These are phyloP conservation scores for Drosophila mayri DNA, from an alignment of 1,140 invertebrate genomes.

Conservation along the genomic window DNA sequence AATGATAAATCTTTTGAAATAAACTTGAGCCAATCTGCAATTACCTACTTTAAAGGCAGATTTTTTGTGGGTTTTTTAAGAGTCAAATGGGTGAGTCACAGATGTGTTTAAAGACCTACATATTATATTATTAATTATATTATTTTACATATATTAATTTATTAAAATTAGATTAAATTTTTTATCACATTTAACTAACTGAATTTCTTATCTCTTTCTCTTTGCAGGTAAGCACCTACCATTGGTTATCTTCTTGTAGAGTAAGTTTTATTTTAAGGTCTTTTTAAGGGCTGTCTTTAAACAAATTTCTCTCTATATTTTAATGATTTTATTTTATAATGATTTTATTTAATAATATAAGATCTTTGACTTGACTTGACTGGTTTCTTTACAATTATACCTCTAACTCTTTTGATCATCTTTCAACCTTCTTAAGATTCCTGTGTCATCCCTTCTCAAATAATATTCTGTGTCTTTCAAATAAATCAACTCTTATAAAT, in stretches of 20 bases:
- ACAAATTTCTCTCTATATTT: neutral
- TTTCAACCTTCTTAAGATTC: neutral
- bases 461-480: neutral
- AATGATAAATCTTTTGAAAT: conserved; percentile 38
- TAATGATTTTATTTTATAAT: neutral
- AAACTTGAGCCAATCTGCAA: conserved; percentile 7
- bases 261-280: conserved; percentile 17
- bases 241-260: neutral
- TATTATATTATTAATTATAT: too few relatives aligned
- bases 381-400: neutral
- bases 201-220: conserved; percentile 9
- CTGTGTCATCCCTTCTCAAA: conserved; percentile 34
- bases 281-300: neutral
- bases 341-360: neutral
- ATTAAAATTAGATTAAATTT: neutral
- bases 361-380: too few relatives aligned
- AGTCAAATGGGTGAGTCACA: conserved; percentile 23
- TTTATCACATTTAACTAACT: conserved; percentile 36
- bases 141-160: conserved; percentile 3
- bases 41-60: conserved; percentile 12
- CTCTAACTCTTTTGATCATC: neutral
- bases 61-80: conserved; percentile 2
- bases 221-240: conserved; percentile 60
- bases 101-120: neutral
- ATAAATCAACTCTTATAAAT: conserved; percentile 61